These are phyloP conservation scores for Smutsia gigantea DNA, from an alignment of 2,797 vertebrate species.

Conservation along the genomic window DNA sequence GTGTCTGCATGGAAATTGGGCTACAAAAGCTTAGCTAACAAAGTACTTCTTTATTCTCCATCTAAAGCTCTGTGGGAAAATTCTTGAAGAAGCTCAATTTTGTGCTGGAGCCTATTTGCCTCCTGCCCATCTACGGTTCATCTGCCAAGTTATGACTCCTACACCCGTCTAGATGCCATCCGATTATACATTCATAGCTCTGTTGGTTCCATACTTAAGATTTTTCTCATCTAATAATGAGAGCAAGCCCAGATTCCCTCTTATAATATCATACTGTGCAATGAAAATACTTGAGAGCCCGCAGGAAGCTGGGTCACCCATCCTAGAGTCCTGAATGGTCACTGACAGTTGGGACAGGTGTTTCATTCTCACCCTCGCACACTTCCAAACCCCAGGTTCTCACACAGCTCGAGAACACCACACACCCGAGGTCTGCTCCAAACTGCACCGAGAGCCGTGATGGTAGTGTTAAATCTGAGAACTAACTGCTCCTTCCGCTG, in stretches of 20 bases:
- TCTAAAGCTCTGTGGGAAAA: slow-evolving; percentile 72
- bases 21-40: slow-evolving; percentile 62
- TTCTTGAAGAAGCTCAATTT: slow-evolving; percentile 24
- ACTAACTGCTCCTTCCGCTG: neutral
- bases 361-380: slow-evolving; percentile 30
- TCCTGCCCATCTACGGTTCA: neutral
- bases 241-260: neutral
- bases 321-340: slow-evolving; percentile 65
- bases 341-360: slow-evolving; percentile 33
- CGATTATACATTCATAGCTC: neutral
- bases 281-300: neutral
- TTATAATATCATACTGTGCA: neutral
- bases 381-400: slow-evolving; percentile 62
- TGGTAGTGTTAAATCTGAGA: neutral
- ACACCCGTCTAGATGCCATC: neutral
- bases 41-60: slow-evolving; percentile 63
- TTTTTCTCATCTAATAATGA: neutral
- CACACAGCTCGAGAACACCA: slow-evolving; percentile 58
- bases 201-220: neutral
- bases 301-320: slow-evolving; percentile 57
- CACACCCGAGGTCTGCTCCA: neutral
- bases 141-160: neutral
- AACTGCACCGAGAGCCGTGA: neutral
- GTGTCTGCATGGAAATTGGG: slow-evolving; percentile 58
- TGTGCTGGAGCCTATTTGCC: slow-evolving; percentile 46